Conservation (phyloP, 2,797 vertebrate species). For the Euthynnus affinis region DNA sequence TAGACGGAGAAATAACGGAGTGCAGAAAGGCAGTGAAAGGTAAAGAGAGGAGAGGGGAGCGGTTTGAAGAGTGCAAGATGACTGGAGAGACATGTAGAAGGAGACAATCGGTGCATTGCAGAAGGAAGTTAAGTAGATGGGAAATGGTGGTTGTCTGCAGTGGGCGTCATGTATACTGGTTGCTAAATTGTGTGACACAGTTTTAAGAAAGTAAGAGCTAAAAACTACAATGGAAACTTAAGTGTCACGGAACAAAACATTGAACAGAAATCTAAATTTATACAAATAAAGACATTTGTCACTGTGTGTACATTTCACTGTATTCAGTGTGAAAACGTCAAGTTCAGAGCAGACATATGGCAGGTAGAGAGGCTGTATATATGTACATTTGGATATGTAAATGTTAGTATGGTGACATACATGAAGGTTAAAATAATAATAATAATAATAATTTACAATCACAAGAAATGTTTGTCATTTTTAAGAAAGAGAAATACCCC, state of each 20-base stretch:
- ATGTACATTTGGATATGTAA: slow-evolving; percentile 29
- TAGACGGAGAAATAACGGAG: slow-evolving; percentile 9
- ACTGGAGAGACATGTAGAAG: not conserved
- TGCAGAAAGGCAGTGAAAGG: not conserved
- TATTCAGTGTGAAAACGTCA: not conserved
- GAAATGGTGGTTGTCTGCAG: not conserved
- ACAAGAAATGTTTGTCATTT: too few relatives aligned
- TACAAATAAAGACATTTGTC: not conserved
- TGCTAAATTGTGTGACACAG: not conserved
- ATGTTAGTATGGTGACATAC: not conserved
- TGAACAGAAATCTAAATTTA: not conserved
- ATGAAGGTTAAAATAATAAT: not conserved
- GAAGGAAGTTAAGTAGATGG: slow-evolving; percentile 13
- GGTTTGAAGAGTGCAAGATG: not conserved
- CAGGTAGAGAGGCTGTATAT: slow-evolving; percentile 21
- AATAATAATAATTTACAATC: not conserved
- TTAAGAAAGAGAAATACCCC: too few relatives aligned
- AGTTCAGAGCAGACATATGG: not conserved
- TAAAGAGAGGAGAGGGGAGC: not conserved
- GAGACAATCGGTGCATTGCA: not conserved
- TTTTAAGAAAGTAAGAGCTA: not conserved
- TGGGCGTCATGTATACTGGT: not conserved
- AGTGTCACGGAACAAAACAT: not conserved
- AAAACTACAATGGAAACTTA: not conserved
- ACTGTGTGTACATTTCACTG: not conserved